These are phyloP conservation scores for Aegithalos caudatus DNA, from an alignment of 2,113 vertebrate genomes.

Conservation along the genomic window DNA sequence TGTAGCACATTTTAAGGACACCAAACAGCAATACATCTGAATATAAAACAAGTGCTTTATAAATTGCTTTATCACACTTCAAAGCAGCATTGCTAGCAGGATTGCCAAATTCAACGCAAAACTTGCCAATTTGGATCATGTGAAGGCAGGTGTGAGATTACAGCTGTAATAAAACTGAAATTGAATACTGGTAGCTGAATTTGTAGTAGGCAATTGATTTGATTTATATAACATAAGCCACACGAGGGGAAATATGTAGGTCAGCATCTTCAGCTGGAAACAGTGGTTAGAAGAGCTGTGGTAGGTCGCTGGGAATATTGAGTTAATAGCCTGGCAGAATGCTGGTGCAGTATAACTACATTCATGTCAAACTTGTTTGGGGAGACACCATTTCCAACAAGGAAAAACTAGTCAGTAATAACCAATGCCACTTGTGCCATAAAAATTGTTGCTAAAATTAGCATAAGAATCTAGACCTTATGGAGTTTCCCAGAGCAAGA, in stretches of 20 bases:
- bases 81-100: neutral
- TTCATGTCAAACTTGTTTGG: neutral
- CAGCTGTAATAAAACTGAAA: constrained; percentile 63
- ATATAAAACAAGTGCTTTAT: constrained; percentile 61
- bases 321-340: constrained; percentile 21
- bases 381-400: neutral
- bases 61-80: constrained; percentile 56
- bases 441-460: constrained; percentile 3
- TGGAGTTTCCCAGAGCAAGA: constrained; percentile 8
- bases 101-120: constrained; percentile 53
- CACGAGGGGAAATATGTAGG: constrained; percentile 37
- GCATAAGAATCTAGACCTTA: neutral
- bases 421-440: neutral
- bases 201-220: constrained; percentile 53
- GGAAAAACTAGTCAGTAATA: neutral
- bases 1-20: constrained; percentile 39
- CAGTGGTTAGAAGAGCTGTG: neutral
- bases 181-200: constrained; percentile 50
- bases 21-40: constrained; percentile 41
- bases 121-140: constrained; percentile 56
- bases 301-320: neutral
- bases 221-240: constrained; percentile 55
- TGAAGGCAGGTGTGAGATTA: constrained; percentile 57
- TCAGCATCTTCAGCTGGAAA: constrained; percentile 49
- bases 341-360: neutral